phyloP scores from a whole-genome alignment of 1,140 invertebrate species.

The Coptotermes formosanus region DNA sequence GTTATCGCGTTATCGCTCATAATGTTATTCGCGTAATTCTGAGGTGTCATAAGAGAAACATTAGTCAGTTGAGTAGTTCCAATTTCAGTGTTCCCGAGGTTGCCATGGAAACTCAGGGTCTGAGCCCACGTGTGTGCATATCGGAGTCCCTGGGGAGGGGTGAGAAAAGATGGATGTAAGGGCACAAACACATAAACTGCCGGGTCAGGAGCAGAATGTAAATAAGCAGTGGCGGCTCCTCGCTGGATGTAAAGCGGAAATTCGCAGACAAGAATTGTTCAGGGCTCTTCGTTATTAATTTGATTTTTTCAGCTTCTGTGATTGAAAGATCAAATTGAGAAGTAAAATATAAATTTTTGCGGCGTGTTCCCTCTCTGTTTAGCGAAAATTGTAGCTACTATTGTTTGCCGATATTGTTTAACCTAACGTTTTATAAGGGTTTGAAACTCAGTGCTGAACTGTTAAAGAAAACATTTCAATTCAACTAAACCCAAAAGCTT shows the following conservation, averaged over 20 bases:
- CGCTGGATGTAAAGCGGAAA: neutral
- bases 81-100: neutral
- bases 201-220: neutral
- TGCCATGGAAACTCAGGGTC: neutral
- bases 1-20: neutral
- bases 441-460: too few species aligned
- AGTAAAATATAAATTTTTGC: too few species aligned
- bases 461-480: too few species aligned
- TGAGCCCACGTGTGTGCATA: neutral
- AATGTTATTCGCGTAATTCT: neutral
- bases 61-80: neutral
- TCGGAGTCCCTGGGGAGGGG: too few species aligned
- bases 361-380: too few species aligned
- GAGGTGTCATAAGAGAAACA: neutral
- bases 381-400: too few species aligned
- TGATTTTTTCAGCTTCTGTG: neutral
- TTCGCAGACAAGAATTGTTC: neutral
- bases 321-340: too few species aligned
- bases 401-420: too few species aligned
- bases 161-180: neutral
- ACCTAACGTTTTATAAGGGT: too few species aligned
- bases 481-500: too few species aligned
- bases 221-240: neutral
- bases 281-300: neutral
- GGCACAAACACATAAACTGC: neutral